phyloP scores from a whole-genome alignment of 2,888 invertebrate species.

The Danaus chrysippus region DNA sequence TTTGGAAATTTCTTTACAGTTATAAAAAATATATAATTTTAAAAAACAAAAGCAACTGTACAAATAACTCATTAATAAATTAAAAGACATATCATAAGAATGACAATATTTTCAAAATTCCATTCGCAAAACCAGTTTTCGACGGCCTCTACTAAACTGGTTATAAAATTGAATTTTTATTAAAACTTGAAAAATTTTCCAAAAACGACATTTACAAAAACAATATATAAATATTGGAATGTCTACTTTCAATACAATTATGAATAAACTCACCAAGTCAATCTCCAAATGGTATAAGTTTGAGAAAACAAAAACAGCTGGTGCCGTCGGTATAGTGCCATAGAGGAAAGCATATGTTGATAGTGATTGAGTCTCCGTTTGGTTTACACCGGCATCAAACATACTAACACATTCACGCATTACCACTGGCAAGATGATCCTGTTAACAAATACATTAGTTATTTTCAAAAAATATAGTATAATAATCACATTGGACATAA shows the following conservation, averaged over 20 bases:
- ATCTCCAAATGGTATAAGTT: conserved; percentile 91
- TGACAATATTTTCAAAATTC: too few species aligned
- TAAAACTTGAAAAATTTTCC: too few species aligned
- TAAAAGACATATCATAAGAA: too few species aligned
- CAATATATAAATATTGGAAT: too few species aligned
- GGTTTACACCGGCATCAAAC: conserved; percentile 82
- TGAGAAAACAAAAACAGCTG: conserved; percentile 97
- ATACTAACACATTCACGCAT: conserved; percentile 91
- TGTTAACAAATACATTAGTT: conserved; percentile 40
- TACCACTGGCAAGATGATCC: conserved; percentile 89
- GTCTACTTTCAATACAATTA: background rate
- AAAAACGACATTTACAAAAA: too few species aligned
- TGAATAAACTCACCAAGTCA: conserved; percentile 83
- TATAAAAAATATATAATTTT: too few species aligned
- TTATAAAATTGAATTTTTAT: too few species aligned
- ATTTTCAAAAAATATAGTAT: background rate
- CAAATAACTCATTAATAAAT: too few species aligned
- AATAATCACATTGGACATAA: background rate
- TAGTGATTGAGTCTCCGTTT: conserved; percentile 87
- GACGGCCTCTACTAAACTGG: too few species aligned
- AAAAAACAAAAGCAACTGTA: too few species aligned
- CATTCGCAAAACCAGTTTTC: too few species aligned
- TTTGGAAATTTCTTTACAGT: too few species aligned
- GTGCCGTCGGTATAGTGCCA: conserved; percentile 97
- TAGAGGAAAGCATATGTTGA: conserved; percentile 97